These are phyloP conservation scores for Pedionomus torquatus DNA, from an alignment of 2,113 vertebrate species.

Conservation along the genomic window DNA sequence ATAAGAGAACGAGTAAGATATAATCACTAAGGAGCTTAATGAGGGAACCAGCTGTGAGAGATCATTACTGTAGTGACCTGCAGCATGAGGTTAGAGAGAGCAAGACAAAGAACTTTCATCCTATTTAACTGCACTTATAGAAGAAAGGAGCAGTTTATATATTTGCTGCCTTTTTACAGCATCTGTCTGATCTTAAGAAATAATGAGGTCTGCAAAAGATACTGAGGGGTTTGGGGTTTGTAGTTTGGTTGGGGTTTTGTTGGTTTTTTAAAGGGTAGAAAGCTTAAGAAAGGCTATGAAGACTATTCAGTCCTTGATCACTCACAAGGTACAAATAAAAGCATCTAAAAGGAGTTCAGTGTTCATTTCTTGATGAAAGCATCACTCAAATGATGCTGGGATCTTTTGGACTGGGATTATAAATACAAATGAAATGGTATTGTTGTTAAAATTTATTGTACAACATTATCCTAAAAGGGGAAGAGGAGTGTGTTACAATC, in stretches of 20 bases:
- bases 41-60: conserved; percentile 33
- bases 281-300: background rate
- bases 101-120: conserved; percentile 31
- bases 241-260: background rate
- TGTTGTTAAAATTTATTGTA: background rate
- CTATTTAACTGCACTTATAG: background rate
- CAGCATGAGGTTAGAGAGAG: background rate
- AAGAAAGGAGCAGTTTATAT: background rate
- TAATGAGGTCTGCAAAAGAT: background rate
- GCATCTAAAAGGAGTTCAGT: background rate
- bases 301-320: background rate
- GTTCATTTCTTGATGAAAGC: accelerated
- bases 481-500: accelerated
- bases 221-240: accelerated
- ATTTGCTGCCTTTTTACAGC: background rate
- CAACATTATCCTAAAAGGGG: background rate
- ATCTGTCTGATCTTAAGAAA: background rate
- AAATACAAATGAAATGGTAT: background rate
- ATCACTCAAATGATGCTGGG: background rate
- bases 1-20: background rate
- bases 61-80: conserved; percentile 51
- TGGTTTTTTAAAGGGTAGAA: background rate
- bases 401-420: background rate
- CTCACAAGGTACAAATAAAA: background rate
- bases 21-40: conserved; percentile 32